These are phyloP conservation scores for Syngnathus scovelli DNA, from an alignment of 2,113 vertebrate species.

Conservation along the genomic window DNA sequence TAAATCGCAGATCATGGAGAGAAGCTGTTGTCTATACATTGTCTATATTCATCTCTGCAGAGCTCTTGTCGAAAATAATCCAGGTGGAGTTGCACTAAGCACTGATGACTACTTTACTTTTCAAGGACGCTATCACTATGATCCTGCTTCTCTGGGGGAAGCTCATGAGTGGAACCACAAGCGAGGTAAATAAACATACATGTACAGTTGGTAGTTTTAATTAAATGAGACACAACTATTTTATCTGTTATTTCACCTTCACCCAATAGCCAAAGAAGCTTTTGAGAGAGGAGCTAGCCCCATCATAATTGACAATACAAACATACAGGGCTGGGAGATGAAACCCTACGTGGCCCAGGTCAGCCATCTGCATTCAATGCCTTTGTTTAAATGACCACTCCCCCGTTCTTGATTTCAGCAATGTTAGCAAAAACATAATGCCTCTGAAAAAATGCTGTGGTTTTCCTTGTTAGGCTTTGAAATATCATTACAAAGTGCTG, in stretches of 20 bases:
- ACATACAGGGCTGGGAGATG: constrained; percentile 97
- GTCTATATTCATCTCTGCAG: constrained; percentile 56
- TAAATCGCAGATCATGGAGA: neutral
- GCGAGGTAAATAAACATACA: constrained; percentile 71
- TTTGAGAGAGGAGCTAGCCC: constrained; percentile 83
- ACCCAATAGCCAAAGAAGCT: constrained; percentile 79
- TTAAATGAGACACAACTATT: neutral
- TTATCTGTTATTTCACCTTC: constrained; percentile 14
- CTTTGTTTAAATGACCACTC: neutral
- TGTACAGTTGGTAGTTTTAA: neutral
- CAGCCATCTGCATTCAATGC: constrained; percentile 55
- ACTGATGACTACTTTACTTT: constrained; percentile 88
- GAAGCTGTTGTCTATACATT: neutral
- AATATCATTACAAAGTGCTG: constrained; percentile 84
- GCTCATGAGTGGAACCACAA: constrained; percentile 93
- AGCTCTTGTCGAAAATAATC: constrained; percentile 82
- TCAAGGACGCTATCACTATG: constrained; percentile 78
- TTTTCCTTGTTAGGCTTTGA: constrained; percentile 75
- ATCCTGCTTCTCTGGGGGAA: constrained; percentile 74
- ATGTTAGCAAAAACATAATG: neutral
- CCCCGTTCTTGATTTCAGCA: too few relatives aligned
- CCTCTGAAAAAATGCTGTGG: neutral
- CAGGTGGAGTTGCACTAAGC: constrained; percentile 79
- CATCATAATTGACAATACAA: constrained; percentile 97
- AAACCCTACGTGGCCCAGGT: constrained; percentile 92